Evolutionary conservation across 2,113 vertebrate genomes (phyloP).

Genomic region (Catagonus wagneri): DNA sequence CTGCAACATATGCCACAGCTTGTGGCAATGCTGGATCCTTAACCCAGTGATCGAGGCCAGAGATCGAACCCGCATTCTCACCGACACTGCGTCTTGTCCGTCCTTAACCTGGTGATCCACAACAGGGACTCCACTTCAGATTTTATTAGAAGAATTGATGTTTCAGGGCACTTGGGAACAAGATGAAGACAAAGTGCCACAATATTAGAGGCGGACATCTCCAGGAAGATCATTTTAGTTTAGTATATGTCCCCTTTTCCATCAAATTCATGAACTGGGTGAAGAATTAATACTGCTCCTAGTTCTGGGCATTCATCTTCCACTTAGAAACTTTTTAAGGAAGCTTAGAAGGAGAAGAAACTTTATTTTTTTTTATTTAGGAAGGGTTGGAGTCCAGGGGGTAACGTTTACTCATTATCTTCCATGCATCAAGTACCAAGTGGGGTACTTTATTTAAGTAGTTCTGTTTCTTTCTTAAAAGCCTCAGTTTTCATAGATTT

Average conservation of each 20-base stretch:
- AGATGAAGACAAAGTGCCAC: neutral
- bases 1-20: too few relatives aligned
- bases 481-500: neutral
- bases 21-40: too few relatives aligned
- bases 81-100: too few relatives aligned
- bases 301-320: neutral
- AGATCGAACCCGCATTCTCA: too few relatives aligned
- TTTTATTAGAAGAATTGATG: conserved; percentile 56
- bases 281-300: neutral
- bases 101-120: too few relatives aligned
- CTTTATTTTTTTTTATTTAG: neutral
- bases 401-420: neutral
- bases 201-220: neutral
- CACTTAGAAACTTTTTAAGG: neutral
- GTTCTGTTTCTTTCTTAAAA: conserved; percentile 24
- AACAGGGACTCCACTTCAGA: neutral
- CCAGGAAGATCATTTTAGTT: neutral
- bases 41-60: too few relatives aligned
- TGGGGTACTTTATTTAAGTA: neutral
- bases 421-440: neutral
- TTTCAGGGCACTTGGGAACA: conserved; percentile 4
- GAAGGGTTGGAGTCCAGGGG: neutral
- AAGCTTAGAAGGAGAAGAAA: neutral
- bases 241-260: neutral
- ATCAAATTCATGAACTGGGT: neutral